Evolutionary conservation across 2,113 vertebrate genomes (phyloP), one percentile per base, ranked within the genome.

Genomic region (Phalacrocorax brasilianus): DNA sequence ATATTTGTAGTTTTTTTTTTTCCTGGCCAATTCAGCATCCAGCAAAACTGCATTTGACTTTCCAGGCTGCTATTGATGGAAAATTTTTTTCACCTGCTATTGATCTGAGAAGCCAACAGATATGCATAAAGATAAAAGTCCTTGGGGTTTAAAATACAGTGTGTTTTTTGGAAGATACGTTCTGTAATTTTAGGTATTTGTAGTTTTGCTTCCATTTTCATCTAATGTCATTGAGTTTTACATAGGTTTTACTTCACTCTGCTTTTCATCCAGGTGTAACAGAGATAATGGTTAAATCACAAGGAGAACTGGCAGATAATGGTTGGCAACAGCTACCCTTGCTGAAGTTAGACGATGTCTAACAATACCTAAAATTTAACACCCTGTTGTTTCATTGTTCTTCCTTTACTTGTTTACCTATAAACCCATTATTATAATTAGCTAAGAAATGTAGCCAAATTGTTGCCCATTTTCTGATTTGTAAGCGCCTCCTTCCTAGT

Each of bases 141-240:
- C 2, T 70, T 42, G 3, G 1, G 1, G 1, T 40, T 53, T 63
- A 32, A 63, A 74, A 45, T 49, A 20, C 40, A 2, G 3, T 6
- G 3, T 59, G 5, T 0, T 1, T 53, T 72, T 80, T 71, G 4
- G 33, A 62, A 73, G 11, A 26, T 58, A n/a, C 30, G 3, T 3
- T 14, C 16, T 67, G 28, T 63, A 8, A 40, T 14, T 78, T 87
- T 22, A 35, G 30, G 5, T 58, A 22, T 12, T 8, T 47, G 28
- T 52, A 23, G 8, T 28, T 91, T 79, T 61, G 11, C 19, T 86
- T 84, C 24, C 5, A 42, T 73, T 86, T 77, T 71, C 32, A 30
- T 6, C 17, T 65, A 12, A 27, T 11, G 3, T 17, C 1, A n/a
- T 12, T 72, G 18, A 59, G 12, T 72, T 92, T 92, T 67, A 65